Percentiles rank a stretch among this genome's conserved stretches.
These are phyloP conservation scores for Mimumesa dahlbomi DNA, from an alignment of 2,888 invertebrate species.

Conservation along the genomic window DNA sequence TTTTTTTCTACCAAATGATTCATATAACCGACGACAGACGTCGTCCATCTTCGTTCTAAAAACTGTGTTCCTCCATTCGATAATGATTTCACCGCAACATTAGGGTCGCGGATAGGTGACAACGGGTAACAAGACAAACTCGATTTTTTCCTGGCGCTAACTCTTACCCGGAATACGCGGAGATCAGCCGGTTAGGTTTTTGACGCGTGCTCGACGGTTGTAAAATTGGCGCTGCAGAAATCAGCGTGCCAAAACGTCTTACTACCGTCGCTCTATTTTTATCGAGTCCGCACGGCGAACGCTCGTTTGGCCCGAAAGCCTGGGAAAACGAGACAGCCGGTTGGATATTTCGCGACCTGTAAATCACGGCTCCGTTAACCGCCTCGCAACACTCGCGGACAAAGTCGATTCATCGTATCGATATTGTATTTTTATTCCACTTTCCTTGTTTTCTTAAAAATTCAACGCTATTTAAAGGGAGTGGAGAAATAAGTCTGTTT, in stretches of 20 bases:
- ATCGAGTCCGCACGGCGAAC: conserved; percentile 7
- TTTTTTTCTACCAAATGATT: too few relatives aligned
- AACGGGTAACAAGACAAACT: neutral
- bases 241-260: conserved; percentile 53
- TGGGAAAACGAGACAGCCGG: conserved; percentile 20
- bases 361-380: conserved; percentile 8
- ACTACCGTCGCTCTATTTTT: conserved; percentile 52
- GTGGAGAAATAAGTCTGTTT: too few relatives aligned
- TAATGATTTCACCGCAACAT: too few relatives aligned
- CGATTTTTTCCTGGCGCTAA: conserved; percentile 6
- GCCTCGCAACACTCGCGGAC: neutral
- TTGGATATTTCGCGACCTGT: conserved; percentile 3
- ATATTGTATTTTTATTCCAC: too few relatives aligned
- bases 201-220: conserved; percentile 49
- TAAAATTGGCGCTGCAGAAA: conserved; percentile 45
- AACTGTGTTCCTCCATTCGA: too few relatives aligned
- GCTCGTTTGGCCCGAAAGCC: conserved; percentile 31
- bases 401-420: neutral
- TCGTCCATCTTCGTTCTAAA: too few relatives aligned
- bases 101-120: neutral
- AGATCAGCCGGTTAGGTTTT: conserved; percentile 37
- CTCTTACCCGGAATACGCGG: conserved; percentile 28
- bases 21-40: too few relatives aligned
- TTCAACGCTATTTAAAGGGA: too few relatives aligned
- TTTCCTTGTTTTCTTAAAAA: too few relatives aligned